Evolutionary conservation across 1,140 invertebrate species (phyloP).

Genomic region (Meloidogyne exigua): DNA sequence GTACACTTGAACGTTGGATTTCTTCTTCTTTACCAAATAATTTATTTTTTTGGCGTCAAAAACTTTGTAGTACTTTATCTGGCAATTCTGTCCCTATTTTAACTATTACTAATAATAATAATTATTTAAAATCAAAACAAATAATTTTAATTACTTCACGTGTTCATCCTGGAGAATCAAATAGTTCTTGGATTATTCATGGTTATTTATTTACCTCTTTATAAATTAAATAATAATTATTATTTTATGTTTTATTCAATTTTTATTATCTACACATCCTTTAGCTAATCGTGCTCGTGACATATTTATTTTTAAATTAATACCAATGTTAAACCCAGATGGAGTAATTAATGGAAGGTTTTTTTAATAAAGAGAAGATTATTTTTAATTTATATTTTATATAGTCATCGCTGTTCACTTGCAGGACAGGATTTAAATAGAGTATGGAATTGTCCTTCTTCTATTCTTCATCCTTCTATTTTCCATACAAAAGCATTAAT

Average conservation of each 20-base stretch:
- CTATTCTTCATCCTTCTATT: conserved; percentile 79
- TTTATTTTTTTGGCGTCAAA: conserved; percentile 70
- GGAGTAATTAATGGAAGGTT: conserved; percentile 74
- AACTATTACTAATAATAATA: conserved; percentile 74
- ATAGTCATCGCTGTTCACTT: conserved; percentile 78
- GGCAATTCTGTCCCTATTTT: conserved; percentile 80
- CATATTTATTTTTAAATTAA: conserved; percentile 78
- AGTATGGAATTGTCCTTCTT: conserved; percentile 81
- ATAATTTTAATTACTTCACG: conserved; percentile 74
- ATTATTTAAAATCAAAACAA: conserved; percentile 35
- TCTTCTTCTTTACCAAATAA: conserved; percentile 29
- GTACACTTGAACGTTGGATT: conserved; percentile 65
- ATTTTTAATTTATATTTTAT: not conserved
- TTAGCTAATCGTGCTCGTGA: conserved; percentile 46
- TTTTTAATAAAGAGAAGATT: not conserved
- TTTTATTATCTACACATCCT: conserved; percentile 28
- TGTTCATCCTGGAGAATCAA: conserved; percentile 85
- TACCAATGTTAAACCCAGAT: conserved; percentile 96
- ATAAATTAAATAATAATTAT: not conserved
- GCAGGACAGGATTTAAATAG: conserved; percentile 74
- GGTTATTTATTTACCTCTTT: conserved; percentile 70
- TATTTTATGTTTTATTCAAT: conserved; percentile 30
- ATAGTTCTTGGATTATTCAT: conserved; percentile 84
- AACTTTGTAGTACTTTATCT: conserved; percentile 77
- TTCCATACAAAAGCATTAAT: conserved; percentile 81